Percentiles rank a stretch among this genome's conserved stretches.
Evolutionary conservation across 2,888 invertebrate genomes (phyloP).

Genomic region (Caenorhabditis sp.): DNA sequence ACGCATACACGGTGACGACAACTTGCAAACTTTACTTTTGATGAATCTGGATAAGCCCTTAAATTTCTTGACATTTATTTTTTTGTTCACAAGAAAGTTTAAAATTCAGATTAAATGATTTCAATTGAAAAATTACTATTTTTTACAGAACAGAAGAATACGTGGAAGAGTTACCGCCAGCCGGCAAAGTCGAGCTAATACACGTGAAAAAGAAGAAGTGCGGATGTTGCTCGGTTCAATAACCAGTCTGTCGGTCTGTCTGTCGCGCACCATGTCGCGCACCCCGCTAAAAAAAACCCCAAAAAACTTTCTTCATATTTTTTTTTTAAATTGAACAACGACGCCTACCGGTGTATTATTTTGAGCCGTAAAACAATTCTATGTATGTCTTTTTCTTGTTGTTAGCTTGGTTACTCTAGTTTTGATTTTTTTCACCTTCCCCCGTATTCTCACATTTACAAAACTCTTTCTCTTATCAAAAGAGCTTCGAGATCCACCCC

Average conservation of each 20-base stretch:
- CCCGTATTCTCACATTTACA: too few relatives aligned
- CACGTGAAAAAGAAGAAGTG: conserved; percentile 62
- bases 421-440: background rate
- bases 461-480: background rate
- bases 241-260: conserved; percentile 8
- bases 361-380: conserved; percentile 1
- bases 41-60: too few relatives aligned
- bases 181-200: conserved; percentile 55
- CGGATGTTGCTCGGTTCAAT: conserved; percentile 60
- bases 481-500: conserved; percentile 3
- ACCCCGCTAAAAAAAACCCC: background rate
- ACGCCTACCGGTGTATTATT: conserved; percentile 8
- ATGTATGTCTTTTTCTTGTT: conserved; percentile 3
- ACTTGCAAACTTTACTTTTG: background rate
- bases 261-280: background rate
- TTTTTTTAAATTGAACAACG: background rate
- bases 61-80: too few relatives aligned
- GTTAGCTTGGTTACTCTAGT: conserved; percentile 12
- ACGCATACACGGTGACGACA: background rate
- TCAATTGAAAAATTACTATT: background rate
- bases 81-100: too few relatives aligned
- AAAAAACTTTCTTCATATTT: background rate
- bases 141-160: conserved; percentile 30
- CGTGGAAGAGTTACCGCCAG: conserved; percentile 53
- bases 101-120: too few relatives aligned